These are phyloP conservation scores for Patella vulgata DNA, from an alignment of 1,140 invertebrate genomes.

Conservation along the genomic window DNA sequence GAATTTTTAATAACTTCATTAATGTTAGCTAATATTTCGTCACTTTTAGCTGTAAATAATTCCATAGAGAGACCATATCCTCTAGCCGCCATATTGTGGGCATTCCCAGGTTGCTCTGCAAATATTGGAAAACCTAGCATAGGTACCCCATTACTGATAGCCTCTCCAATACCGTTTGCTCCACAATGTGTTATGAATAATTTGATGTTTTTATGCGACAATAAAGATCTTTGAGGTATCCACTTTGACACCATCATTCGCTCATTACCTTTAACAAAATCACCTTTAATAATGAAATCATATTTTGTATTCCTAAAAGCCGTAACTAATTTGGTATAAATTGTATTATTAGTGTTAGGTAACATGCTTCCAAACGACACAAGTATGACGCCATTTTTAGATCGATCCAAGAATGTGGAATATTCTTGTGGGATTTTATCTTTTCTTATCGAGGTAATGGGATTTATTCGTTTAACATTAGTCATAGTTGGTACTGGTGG, in stretches of 20 bases:
- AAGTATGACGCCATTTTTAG: conserved; percentile 35
- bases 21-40: not conserved
- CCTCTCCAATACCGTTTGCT: conserved; percentile 41
- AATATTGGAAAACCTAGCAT: conserved; percentile 76
- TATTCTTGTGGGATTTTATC: conserved; percentile 18
- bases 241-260: conserved; percentile 35
- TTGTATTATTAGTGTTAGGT: conserved; percentile 12
- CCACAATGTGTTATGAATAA: conserved; percentile 50
- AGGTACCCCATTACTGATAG: conserved; percentile 45
- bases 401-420: conserved; percentile 29
- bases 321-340: conserved; percentile 17
- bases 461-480: conserved; percentile 38
- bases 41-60: conserved; percentile 12
- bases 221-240: conserved; percentile 47
- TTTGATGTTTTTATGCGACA: conserved; percentile 70
- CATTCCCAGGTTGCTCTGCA: conserved; percentile 74
- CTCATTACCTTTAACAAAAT: conserved; percentile 6
- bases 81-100: conserved; percentile 20
- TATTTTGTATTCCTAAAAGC: conserved; percentile 21
- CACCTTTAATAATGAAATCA: conserved; percentile 26
- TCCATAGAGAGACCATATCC: conserved; percentile 31
- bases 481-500: conserved; percentile 34
- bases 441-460: conserved; percentile 16
- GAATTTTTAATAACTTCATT: too few relatives aligned
- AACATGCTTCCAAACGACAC: conserved; percentile 39